phyloP scores from a whole-genome alignment of 2,888 invertebrate species.

The Plagiodera versicolora region DNA sequence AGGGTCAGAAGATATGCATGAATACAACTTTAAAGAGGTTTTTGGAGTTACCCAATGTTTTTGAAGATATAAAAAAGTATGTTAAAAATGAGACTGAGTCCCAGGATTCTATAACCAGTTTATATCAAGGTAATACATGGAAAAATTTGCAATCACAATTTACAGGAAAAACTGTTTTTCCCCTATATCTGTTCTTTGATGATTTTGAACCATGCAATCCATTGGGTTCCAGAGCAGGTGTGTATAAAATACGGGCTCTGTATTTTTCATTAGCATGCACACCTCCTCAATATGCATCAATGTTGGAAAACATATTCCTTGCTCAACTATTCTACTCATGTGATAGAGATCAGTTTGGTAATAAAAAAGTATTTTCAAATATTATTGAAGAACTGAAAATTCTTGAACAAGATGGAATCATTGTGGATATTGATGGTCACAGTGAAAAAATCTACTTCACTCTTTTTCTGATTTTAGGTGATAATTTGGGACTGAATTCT shows the following conservation, averaged over 20 bases:
- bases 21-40: slow-evolving; percentile 10
- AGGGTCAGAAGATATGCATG: slow-evolving; percentile 12
- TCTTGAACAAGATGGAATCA: slow-evolving; percentile 25
- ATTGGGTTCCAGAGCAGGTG: slow-evolving; percentile 5
- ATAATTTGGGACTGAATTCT: slow-evolving; percentile 8
- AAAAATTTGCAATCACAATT: background rate
- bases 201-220: too few species aligned
- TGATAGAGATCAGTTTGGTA: slow-evolving; percentile 22
- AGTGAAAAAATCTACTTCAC: slow-evolving; percentile 19
- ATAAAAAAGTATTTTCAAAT: slow-evolving; percentile 23
- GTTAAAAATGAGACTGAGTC: background rate
- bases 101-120: background rate
- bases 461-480: slow-evolving; percentile 11
- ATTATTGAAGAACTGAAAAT: slow-evolving; percentile 23
- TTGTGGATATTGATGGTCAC: slow-evolving; percentile 6
- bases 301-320: slow-evolving; percentile 28
- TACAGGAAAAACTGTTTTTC: background rate
- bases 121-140: background rate
- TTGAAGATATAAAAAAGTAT: background rate
- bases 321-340: slow-evolving; percentile 16
- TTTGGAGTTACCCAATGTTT: slow-evolving; percentile 14
- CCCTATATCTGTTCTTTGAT: slow-evolving; percentile 3
- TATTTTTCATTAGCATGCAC: slow-evolving; percentile 16
- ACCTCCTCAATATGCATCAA: slow-evolving; percentile 16
- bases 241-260: slow-evolving; percentile 13